Base-by-base conservation (phyloP, 2,888 invertebrate genomes). In the Lepidocyrtinus sp. region DNA sequence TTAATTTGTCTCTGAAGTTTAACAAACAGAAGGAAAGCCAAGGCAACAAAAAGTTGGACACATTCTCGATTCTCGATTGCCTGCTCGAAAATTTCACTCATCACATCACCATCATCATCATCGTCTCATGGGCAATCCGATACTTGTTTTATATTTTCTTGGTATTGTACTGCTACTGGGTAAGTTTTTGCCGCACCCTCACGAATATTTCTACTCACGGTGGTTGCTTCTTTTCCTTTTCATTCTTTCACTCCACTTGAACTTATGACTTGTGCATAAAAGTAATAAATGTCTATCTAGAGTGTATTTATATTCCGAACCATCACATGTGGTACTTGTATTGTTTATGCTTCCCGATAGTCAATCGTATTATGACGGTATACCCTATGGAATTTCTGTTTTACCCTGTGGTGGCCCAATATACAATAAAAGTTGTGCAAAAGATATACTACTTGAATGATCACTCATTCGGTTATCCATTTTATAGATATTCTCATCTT, bases 231-330 rank as follows among this genome's bases (percentile, higher is more conserved):
- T 55, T 55, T 55, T 27, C 24, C 55, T n/a, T 15, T 36, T 15
- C 7, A 55, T 55, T 55, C 55, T 55, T 71, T 76, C 73, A 68
- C 67, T 73, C 68, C 67, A 77, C 72, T 78, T 67, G 67, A 78
- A 73, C 73, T 68, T 68, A 50, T 63, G 73, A 76, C 76, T 77
- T 70, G 50, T 62, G 70, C 27, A 63, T 75, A 22, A 45, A 19
- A 26, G 24, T 26, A 67, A 45, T 67, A 64, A 55, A 55, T 55
- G 55, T 55, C 55, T 55, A 12, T 55, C 55, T 55, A 2, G 55
- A 3, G 55, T 55, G n/a, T 55, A n/a, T 55, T 55, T n/a, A n/a
- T n/a, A n/a, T n/a, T n/a, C n/a, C n/a, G n/a, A n/a, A n/a, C n/a
- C n/a, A n/a, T n/a, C n/a, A n/a, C n/a, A n/a, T n/a, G n/a, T n/a